Base-by-base conservation (phyloP, 2,888 invertebrate species). In the Parnassius orleans region DNA sequence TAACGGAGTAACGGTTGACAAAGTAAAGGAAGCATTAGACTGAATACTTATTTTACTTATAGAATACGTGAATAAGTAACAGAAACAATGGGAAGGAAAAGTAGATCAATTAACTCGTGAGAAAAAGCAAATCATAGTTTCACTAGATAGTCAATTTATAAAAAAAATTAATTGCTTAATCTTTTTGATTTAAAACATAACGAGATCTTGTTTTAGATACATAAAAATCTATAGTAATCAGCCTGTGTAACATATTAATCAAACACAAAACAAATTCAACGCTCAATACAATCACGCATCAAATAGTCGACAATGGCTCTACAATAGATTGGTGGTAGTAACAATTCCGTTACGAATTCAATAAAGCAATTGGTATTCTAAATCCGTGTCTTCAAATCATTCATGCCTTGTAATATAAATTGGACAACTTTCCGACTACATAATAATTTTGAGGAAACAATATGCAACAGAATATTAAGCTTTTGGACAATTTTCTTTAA, bases 311-410 rank as follows among this genome's bases (percentile, higher is more conserved):
- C 74, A 72, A 71, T 73, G 69, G 68, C 64, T 67, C 58, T 65
- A 68, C 68, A 68, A 71, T 70, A 70, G 70, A 71, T 71, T 71
- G 67, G 66, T 71, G 65, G 72, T 75, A 70, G 76, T 73, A 72
- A 76, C 78, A 74, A 68, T 74, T 77, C 79, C 69, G 78, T 79
- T 80, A 73, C 73, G 71, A 68, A 71, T 74, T 70, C 73, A 75
- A 76, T 80, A 72, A 75, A 75, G 74, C 84, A 84, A 86, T 86
- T 86, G 83, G 75, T 78, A 80, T 80, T 51, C 58, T 41, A 55
- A 53, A 33, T 44, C 19, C 58, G 54, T 46, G 33, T 41, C 76
- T 77, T 76, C 70, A 73, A 71, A 46, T 52, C 63, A 46, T 54
- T 51, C 50, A 50, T 58, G 47, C 10, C 50, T 63, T 33, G 58